Base-by-base conservation (phyloP, 2,113 vertebrate genomes). In the Parus major region DNA sequence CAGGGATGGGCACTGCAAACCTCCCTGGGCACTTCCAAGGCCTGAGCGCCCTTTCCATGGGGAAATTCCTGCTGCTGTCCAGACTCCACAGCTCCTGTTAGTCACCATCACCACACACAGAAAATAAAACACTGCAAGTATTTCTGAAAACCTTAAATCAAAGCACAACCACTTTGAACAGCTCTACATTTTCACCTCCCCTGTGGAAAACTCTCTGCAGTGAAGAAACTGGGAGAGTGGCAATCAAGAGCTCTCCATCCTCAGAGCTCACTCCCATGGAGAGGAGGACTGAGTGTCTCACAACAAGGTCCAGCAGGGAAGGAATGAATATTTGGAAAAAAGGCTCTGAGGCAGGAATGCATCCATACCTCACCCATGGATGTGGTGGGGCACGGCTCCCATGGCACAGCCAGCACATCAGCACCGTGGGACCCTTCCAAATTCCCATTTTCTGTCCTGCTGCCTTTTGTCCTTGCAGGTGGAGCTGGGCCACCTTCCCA, bases 291-390 rank as follows among this genome's bases (percentile, higher is more conserved):
- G 5, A 42, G 33, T 2, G 31, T 10, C 70, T 63, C 68, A 31
- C 18, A n/a, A 9, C 25, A 20, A 33, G 39, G 20, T 3, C 42
- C 47, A 39, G 29, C 50, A 57, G 13, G 57, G 59, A 15, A 71
- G 49, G 55, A 59, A 19, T 2, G 15, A 63, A 25, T 1, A 3
- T 12, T 3, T 7, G n/a, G 18, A 7, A 5, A 5, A 27, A 35
- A 36, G 15, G 2, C 19, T 47, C 28, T 1, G 21, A 35, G 44
- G 21, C 39, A 76, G 64, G 35, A 80, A 19, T 12, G 5, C 59
- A 31, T 7, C 35, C 39, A 5, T 1, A 4, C 36, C 17, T n/a
- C 23, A 8, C 2, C 20, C 52, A 6, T 0, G 0, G 52, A n/a
- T 31, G 12, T 1, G 8, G 9, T 33, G 52, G 41, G 53, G 20